A percentile compares a stretch with the other conserved stretches of the same genome.
These are phyloP conservation scores for Drosophila pseudotalamancana DNA, from an alignment of 2,888 invertebrate genomes.

Conservation along the genomic window DNA sequence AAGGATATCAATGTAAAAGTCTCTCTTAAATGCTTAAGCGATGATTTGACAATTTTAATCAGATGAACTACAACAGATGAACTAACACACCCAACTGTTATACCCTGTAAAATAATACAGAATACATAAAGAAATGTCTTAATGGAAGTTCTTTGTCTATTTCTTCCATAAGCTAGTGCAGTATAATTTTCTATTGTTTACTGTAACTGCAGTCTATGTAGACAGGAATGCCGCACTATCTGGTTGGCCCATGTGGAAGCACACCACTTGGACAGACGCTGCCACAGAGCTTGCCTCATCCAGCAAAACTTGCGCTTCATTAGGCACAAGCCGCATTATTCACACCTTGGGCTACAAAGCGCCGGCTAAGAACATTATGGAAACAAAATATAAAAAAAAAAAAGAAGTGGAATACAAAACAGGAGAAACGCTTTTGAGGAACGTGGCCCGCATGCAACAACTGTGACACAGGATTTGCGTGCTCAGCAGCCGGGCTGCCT, in stretches of 20 bases:
- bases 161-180: too few relatives aligned
- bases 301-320: slow-evolving; percentile 72
- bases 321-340: slow-evolving; percentile 81
- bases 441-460: slow-evolving; percentile 72
- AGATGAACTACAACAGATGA: too few relatives aligned
- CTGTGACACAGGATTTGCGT: slow-evolving; percentile 44
- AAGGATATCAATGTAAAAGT: too few relatives aligned
- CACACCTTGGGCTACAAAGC: slow-evolving; percentile 72
- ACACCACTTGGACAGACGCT: slow-evolving; percentile 13
- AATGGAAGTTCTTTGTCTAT: not conserved
- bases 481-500: slow-evolving; percentile 25
- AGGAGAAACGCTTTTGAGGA: slow-evolving; percentile 23
- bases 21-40: too few relatives aligned
- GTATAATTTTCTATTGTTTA: not conserved
- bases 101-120: too few relatives aligned
- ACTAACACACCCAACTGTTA: too few relatives aligned
- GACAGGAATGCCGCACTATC: not conserved
- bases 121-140: not conserved
- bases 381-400: slow-evolving; percentile 11
- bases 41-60: too few relatives aligned
- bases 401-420: not conserved
- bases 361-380: slow-evolving; percentile 55
- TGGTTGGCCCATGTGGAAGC: not conserved
- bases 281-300: slow-evolving; percentile 4
- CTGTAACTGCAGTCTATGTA: not conserved